Conservation (phyloP, 2,888 invertebrate genomes). For the Metellina segmentata region DNA sequence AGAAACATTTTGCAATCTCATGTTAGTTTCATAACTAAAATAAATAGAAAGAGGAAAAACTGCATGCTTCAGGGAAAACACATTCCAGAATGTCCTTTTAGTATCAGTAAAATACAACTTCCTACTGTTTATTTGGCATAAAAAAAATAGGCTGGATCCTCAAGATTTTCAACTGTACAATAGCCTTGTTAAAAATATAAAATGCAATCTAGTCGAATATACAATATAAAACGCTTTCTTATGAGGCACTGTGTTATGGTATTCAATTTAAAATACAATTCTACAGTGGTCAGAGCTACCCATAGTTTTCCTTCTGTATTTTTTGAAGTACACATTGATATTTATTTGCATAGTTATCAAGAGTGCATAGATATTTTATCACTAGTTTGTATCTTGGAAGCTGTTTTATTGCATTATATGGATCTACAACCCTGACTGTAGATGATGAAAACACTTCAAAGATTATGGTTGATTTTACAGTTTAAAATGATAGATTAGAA, state of each 20-base stretch:
- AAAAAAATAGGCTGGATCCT: conserved; percentile 73
- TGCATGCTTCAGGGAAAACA: conserved; percentile 55
- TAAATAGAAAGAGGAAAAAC: conserved; percentile 21
- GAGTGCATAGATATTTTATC: conserved; percentile 56
- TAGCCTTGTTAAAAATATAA: conserved; percentile 74
- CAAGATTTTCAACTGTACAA: conserved; percentile 64
- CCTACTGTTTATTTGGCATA: conserved; percentile 63
- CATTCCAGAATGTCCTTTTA: conserved; percentile 28
- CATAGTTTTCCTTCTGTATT: conserved; percentile 9
- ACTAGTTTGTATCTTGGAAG: conserved; percentile 24
- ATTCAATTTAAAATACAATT: conserved; percentile 56
- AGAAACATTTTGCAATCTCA: background rate
- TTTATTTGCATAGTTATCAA: conserved; percentile 64
- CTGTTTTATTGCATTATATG: conserved; percentile 61
- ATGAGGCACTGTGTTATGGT: conserved; percentile 73
- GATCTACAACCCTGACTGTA: background rate
- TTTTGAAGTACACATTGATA: conserved; percentile 33
- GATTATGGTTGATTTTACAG: background rate
- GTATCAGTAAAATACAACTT: conserved; percentile 56
- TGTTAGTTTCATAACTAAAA: no score
- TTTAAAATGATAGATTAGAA: no score
- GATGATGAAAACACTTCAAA: conserved; percentile 9
- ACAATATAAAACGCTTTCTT: conserved; percentile 73
- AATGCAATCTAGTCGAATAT: conserved; percentile 72
- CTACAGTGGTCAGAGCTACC: conserved; percentile 63